These are phyloP conservation scores for Sminthurides bifidus DNA, from an alignment of 1,140 invertebrate genomes.

Conservation along the genomic window DNA sequence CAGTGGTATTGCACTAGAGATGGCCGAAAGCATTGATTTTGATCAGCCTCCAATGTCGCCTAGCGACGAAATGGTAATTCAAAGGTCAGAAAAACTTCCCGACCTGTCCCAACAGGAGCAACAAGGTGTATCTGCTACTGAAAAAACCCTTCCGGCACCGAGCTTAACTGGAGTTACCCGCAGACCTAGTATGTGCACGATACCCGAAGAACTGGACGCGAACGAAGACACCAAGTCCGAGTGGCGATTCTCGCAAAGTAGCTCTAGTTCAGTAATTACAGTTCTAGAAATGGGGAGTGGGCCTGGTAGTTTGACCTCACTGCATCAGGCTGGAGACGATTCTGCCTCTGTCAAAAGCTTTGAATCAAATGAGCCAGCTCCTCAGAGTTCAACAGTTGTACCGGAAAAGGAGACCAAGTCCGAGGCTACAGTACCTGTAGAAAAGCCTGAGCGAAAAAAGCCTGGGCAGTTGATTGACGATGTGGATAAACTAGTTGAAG, in stretches of 20 bases:
- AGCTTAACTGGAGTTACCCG: not conserved
- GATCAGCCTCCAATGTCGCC: too few species aligned
- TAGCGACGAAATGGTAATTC: too few species aligned
- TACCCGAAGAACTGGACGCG: too few species aligned
- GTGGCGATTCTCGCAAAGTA: conserved; percentile 1
- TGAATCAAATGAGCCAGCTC: not conserved
- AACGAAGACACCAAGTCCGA: not conserved
- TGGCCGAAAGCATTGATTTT: not conserved
- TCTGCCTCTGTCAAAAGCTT: not conserved
- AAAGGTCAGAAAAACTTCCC: not conserved
- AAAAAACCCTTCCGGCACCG: not conserved
- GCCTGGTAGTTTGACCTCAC: not conserved
- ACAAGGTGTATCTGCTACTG: too few species aligned
- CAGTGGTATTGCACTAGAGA: not conserved
- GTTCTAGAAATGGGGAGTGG: conserved; percentile 4
- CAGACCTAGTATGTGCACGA: not conserved
- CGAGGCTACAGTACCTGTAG: not conserved
- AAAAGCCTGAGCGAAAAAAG: conserved; percentile 16
- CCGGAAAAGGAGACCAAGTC: not conserved
- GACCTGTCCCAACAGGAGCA: not conserved
- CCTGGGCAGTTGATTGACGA: conserved; percentile 33
- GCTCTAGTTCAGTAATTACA: conserved; percentile 14
- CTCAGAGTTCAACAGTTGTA: not conserved
- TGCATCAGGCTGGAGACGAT: not conserved
- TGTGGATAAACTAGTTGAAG: conserved; percentile 39